Base-by-base conservation (phyloP, 2,113 vertebrate species). In the Pomatorhinus ruficollis region DNA sequence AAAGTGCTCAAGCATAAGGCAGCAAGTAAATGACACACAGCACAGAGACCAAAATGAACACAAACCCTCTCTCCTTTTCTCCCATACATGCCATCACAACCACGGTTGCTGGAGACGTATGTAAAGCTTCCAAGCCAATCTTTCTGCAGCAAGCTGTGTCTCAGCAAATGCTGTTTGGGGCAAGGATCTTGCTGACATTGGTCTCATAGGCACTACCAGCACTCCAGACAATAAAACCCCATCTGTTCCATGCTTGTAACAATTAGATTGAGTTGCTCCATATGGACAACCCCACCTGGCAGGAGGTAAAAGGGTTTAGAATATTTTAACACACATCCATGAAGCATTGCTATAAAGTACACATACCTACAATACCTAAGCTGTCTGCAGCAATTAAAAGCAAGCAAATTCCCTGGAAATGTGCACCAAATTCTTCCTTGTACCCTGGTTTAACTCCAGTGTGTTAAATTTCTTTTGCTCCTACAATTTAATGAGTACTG, bases 161-260 rank as follows among this genome's bases (percentile, higher is more conserved):
- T 81, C 81, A 76, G 79, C 74, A 94, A 91, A 54, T 88, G 78
- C 77, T 89, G 74, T 72, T 5, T 65, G 78, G 95, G 75, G 82
- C 85, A 95, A 81, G 37, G 52, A 96, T 90, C 79, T 69, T 70
- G 93, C 82, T 91, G 82, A 91, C 84, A 69, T 21, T 40, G 57
- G 81, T 94, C 64, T 83, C 82, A 91, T 9, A 82, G 1, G 4
- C 70, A 7, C 42, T 72, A 45, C 45, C 66, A 77, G 50, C 54
- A 83, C 59, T 90, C 42, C n/a, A 79, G 84, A 94, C 82, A 93
- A 89, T 95, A 94, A 97, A 97, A 70, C 27, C 59, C 95, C 94
- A 96, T 91, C 90, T 96, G 90, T 74, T 96, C 75, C 42, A 68
- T 52, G 82, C 90, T 91, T 86, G 52, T 63, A 91, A 95, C 71